phyloP scores from a whole-genome alignment of 2,888 invertebrate species.

The Cyrtodaria siliqua region DNA sequence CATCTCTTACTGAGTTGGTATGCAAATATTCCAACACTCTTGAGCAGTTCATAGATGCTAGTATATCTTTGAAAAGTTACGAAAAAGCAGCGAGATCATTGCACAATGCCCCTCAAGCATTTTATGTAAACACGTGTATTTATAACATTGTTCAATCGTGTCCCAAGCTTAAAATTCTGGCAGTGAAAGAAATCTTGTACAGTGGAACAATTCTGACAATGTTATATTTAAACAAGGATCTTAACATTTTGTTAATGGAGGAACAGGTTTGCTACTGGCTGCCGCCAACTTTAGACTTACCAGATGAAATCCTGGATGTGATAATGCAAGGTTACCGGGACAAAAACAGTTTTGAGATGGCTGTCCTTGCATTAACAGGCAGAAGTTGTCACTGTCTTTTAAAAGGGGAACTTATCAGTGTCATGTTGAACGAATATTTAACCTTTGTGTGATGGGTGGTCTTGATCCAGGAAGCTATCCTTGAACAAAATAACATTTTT shows the following conservation, averaged over 20 bases:
- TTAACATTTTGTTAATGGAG: constrained; percentile 57
- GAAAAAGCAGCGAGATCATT: constrained; percentile 15
- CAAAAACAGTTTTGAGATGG: background rate
- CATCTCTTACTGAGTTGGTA: constrained; percentile 33
- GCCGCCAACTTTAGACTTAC: background rate
- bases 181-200: constrained; percentile 64
- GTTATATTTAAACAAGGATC: constrained; percentile 48
- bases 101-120: constrained; percentile 7
- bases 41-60: constrained; percentile 64
- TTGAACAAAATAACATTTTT: no score
- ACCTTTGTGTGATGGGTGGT: constrained; percentile 7
- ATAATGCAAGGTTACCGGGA: background rate
- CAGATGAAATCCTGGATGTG: background rate
- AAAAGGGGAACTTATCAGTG: constrained; percentile 1
- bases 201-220: constrained; percentile 59
- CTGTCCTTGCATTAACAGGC: background rate
- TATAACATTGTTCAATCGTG: constrained; percentile 52
- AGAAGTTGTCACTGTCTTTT: background rate
- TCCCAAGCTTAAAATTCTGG: constrained; percentile 56
- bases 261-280: constrained; percentile 54
- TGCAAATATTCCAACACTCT: constrained; percentile 51
- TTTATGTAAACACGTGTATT: constrained; percentile 45
- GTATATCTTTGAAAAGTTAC: constrained; percentile 43
- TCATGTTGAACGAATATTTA: background rate
- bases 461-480: no score